phyloP scores from a whole-genome alignment of 2,888 invertebrate genomes.

The Scelioninae gen. 1 region DNA sequence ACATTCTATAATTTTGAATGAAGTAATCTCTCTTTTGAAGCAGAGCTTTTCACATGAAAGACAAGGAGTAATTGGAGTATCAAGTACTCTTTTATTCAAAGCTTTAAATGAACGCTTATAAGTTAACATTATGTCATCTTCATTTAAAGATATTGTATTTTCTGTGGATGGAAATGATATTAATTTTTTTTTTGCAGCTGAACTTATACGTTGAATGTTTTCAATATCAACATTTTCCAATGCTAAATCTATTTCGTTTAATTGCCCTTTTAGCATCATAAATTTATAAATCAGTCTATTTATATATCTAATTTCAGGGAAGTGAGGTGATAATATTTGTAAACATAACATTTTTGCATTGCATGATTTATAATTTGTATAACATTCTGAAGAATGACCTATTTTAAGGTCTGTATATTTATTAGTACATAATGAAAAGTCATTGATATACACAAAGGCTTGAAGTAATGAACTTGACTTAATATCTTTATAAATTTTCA shows the following conservation, averaged over 20 bases:
- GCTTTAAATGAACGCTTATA: conserved; percentile 2
- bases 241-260: conserved; percentile 35
- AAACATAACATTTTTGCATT: conserved; percentile 14
- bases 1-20: not conserved
- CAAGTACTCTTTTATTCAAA: not conserved
- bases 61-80: conserved; percentile 3
- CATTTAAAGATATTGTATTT: conserved; percentile 1
- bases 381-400: conserved; percentile 22
- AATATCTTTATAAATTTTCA: conserved; percentile 11
- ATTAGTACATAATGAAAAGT: conserved; percentile 20
- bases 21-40: conserved; percentile 1
- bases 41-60: not conserved
- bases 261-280: conserved; percentile 13
- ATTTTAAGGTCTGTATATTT: conserved; percentile 4
- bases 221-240: conserved; percentile 27
- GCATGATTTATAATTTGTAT: not conserved
- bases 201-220: conserved; percentile 18
- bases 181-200: conserved; percentile 5
- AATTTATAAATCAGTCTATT: conserved; percentile 39
- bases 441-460: conserved; percentile 6
- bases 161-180: not conserved
- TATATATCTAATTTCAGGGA: conserved; percentile 28
- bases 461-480: not conserved
- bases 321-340: conserved; percentile 13
- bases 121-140: not conserved